phyloP scores from a whole-genome alignment of 1,140 invertebrate genomes.

The Zaprionus gabonicus region DNA sequence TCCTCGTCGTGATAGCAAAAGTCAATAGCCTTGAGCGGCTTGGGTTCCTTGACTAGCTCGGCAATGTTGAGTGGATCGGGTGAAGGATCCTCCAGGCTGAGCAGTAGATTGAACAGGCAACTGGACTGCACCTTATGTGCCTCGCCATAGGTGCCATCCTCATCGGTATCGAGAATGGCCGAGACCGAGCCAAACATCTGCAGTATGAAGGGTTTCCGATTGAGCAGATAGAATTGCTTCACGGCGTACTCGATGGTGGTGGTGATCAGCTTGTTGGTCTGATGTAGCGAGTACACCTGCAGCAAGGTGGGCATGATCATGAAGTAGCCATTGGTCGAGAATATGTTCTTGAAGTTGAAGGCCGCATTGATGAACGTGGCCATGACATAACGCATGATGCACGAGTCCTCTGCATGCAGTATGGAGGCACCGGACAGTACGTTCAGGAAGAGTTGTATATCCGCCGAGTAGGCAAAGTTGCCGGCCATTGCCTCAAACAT shows the following conservation, averaged over 20 bases:
- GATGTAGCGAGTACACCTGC: slow-evolving; percentile 98
- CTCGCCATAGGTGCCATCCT: slow-evolving; percentile 93
- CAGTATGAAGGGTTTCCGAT: slow-evolving; percentile 98
- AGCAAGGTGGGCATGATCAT: slow-evolving; percentile 98
- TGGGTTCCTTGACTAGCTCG: slow-evolving; percentile 97
- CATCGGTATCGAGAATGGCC: slow-evolving; percentile 97
- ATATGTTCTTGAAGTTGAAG: slow-evolving; percentile 99
- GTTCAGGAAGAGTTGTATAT: slow-evolving; percentile 98
- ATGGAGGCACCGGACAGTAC: slow-evolving; percentile 99
- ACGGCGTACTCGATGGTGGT: slow-evolving; percentile 98
- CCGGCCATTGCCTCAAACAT: slow-evolving; percentile 99
- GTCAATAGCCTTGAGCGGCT: slow-evolving; percentile 98
- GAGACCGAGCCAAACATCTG: slow-evolving; percentile 99
- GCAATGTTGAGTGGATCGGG: slow-evolving; percentile 97
- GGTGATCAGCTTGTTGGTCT: slow-evolving; percentile 97
- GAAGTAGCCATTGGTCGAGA: slow-evolving; percentile 98
- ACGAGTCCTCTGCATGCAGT: slow-evolving; percentile 97
- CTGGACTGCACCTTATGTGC: slow-evolving; percentile 96
- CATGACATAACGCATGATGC: slow-evolving; percentile 97
- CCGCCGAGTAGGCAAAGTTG: slow-evolving; percentile 98
- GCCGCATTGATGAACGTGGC: slow-evolving; percentile 99
- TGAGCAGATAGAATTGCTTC: slow-evolving; percentile 99
- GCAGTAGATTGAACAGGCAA: slow-evolving; percentile 95
- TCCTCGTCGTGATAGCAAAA: slow-evolving; percentile 98
- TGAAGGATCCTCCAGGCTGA: slow-evolving; percentile 96